Percentiles rank a stretch among this genome's conserved stretches.
Conservation (phyloP, 2,113 vertebrate genomes). For the Rutilus rutilus region DNA sequence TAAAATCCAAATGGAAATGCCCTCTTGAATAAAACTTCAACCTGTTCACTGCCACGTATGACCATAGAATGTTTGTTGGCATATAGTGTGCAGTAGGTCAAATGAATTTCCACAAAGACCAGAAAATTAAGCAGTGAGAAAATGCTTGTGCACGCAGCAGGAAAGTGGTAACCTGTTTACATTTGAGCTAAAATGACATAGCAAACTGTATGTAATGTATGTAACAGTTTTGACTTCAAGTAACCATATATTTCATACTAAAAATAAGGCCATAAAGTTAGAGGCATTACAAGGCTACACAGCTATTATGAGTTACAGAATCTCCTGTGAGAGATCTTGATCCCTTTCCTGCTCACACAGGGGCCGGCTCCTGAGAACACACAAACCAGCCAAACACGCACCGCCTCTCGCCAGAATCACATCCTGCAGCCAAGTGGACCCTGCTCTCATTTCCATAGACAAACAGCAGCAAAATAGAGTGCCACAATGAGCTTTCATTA, state of each 20-base stretch:
- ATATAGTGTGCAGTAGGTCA: background rate
- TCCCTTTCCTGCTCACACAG: slow-evolving; percentile 14
- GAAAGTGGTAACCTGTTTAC: too few species aligned
- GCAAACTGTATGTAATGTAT: too few species aligned
- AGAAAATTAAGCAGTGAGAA: background rate
- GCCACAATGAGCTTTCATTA: background rate
- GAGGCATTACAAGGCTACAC: slow-evolving; percentile 10
- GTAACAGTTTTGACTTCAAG: background rate
- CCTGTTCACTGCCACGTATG: background rate
- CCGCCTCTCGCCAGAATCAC: background rate
- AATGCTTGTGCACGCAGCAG: background rate
- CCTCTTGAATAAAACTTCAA: background rate
- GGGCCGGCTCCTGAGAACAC: background rate
- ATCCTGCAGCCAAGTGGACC: background rate
- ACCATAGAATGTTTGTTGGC: background rate
- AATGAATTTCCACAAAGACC: background rate
- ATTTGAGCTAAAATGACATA: too few species aligned
- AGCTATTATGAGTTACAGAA: slow-evolving; percentile 3
- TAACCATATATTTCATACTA: background rate
- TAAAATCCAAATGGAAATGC: background rate
- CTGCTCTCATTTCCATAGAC: slow-evolving; percentile 30
- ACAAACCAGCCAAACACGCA: slow-evolving; percentile 18
- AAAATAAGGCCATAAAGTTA: slow-evolving; percentile 13
- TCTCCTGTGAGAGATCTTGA: slow-evolving; percentile 3
- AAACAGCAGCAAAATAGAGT: slow-evolving; percentile 19